Evolutionary conservation across 2,113 vertebrate genomes (phyloP).

Genomic region (Herpetotheres cachinnans): DNA sequence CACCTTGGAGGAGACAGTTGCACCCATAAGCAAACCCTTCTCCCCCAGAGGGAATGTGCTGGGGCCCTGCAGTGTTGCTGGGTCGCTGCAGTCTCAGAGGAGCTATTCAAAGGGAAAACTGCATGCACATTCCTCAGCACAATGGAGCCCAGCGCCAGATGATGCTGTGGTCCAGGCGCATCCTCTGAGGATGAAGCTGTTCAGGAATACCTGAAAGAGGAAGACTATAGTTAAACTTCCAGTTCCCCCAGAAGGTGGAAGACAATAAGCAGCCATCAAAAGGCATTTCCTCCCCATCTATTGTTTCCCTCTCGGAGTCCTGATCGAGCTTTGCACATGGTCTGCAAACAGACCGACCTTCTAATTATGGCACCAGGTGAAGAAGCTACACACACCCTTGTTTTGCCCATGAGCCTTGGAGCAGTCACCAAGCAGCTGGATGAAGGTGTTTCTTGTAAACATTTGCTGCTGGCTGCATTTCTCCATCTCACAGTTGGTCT

Average conservation of each 20-base stretch:
- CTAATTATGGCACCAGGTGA: background rate
- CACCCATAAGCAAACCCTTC: background rate
- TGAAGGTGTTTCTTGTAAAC: background rate
- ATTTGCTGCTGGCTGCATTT: background rate
- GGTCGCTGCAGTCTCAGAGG: background rate
- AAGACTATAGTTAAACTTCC: conserved; percentile 56
- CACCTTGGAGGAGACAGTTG: background rate
- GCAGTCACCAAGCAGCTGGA: background rate
- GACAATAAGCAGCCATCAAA: conserved; percentile 40
- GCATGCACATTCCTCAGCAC: conserved; percentile 39
- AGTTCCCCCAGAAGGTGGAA: conserved; percentile 53
- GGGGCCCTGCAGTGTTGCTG: background rate
- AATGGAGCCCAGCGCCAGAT: background rate
- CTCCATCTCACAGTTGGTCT: background rate
- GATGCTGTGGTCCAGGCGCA: conserved; percentile 36
- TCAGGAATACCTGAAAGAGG: conserved; percentile 45
- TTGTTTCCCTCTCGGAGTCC: conserved; percentile 1
- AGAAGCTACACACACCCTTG: background rate
- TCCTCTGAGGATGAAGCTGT: background rate
- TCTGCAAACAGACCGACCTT: background rate
- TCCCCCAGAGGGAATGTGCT: background rate
- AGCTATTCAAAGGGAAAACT: conserved; percentile 38
- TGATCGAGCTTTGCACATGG: background rate
- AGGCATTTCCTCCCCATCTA: conserved; percentile 53
- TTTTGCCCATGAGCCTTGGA: background rate